These are phyloP conservation scores for Luperina nickerlii DNA, from an alignment of 2,888 invertebrate genomes.

Conservation along the genomic window DNA sequence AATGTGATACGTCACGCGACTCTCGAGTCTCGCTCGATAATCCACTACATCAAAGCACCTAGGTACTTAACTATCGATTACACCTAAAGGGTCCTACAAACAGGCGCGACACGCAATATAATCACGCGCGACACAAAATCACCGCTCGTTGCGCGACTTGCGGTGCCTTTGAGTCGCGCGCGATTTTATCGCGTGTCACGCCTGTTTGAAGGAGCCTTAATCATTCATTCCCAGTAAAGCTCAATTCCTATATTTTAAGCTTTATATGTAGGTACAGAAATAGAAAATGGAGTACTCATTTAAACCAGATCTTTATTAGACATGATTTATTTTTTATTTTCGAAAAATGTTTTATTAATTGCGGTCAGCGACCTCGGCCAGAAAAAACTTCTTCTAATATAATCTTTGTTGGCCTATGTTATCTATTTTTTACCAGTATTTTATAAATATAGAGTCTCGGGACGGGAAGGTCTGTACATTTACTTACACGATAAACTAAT, in stretches of 20 bases:
- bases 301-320: neutral
- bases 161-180: no score
- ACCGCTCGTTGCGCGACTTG: no score
- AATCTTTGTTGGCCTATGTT: conserved; percentile 6
- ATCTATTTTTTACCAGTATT: neutral
- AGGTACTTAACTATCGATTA: conserved; percentile 15
- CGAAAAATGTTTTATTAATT: neutral
- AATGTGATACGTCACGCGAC: conserved; percentile 33
- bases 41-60: conserved; percentile 34
- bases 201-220: no score
- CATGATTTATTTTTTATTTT: conserved; percentile 5
- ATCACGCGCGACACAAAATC: no score
- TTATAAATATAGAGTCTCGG: neutral
- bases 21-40: conserved; percentile 1
- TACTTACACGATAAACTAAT: neutral
- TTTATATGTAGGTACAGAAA: neutral
- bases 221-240: conserved; percentile 3
- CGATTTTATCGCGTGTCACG: no score
- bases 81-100: neutral
- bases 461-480: neutral
- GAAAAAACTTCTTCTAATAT: conserved; percentile 22
- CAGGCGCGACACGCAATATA: no score
- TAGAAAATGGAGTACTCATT: neutral
- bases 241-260: neutral
- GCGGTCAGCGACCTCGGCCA: conserved; percentile 18